These are phyloP conservation scores for Apteryx mantelli DNA, from an alignment of 2,113 vertebrate genomes.

Conservation along the genomic window DNA sequence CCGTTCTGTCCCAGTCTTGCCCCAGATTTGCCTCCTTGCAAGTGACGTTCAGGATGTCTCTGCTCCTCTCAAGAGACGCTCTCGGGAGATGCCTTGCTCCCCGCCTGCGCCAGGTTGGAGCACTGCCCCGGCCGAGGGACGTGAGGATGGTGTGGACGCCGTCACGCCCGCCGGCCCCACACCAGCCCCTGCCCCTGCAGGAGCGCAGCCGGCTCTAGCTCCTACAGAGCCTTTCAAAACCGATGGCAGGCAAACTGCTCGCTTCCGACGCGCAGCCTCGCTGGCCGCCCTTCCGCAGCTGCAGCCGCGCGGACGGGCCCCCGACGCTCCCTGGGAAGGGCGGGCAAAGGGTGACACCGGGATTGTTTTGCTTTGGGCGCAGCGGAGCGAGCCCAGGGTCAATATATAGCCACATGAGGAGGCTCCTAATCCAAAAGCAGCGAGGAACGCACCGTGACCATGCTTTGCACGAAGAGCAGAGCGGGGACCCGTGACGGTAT, in stretches of 20 bases:
- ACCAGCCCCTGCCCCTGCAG: neutral
- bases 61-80: too few relatives aligned
- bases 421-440: neutral
- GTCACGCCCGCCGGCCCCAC: neutral
- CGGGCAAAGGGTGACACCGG: too few relatives aligned
- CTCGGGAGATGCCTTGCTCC: too few relatives aligned
- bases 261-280: neutral
- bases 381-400: neutral
- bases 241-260: neutral
- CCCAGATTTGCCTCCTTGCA: too few relatives aligned
- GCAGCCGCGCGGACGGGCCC: neutral
- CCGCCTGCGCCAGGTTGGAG: too few relatives aligned
- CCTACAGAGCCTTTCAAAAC: neutral
- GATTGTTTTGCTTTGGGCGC: neutral
- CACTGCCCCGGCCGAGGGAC: too few relatives aligned
- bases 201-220: too few relatives aligned
- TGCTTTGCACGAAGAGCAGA: rapidly evolving
- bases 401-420: neutral
- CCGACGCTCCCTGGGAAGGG: neutral
- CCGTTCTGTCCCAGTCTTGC: too few relatives aligned
- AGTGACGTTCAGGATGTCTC: too few relatives aligned
- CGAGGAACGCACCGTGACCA: rapidly evolving
- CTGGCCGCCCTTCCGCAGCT: neutral
- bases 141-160: too few relatives aligned
- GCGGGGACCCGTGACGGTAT: neutral